Evolutionary conservation across 1,140 invertebrate genomes (phyloP), one percentile per base, ranked within the genome.

Genomic region (Caenorhabditis briggsae): DNA sequence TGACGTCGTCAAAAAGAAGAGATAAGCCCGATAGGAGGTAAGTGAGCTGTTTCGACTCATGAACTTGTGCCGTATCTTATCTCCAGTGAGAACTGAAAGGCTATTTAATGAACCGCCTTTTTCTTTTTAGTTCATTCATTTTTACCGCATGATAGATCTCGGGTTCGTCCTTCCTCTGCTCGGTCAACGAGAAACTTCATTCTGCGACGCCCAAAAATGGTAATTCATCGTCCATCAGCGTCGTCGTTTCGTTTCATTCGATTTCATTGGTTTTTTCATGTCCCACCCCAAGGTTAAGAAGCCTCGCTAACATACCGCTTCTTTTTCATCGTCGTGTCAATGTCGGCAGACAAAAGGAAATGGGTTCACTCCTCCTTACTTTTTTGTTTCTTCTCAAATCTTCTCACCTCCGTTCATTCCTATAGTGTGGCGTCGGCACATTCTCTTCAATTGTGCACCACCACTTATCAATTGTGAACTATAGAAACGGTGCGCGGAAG

Each of bases 241-340:
- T 50, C 46, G 43, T 61, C 70, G 33, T 33, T 33, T 33, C 33
- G 33, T 33, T 33, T 33, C 33, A 33, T 33, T 33, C 33, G 0
- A 46, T 50, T 50, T 50, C 70, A 78, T 78, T 78, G 46, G 70
- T 78, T 78, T 50, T 53, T 78, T 78, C 46, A 78, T 78, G 43
- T 20, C 70, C 46, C 11, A 50, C 46, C 18, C 23, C 70, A 78
- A 78, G 70, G 70, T 78, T 78, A 78, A 78, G 70, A 78, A 78
- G 46, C 43, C n/a, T 48, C 46, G 46, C 70, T 78, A 78, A 20
- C 70, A 43, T 78, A 78, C n/a, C 70, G 70, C 70, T 78, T 48
- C 65, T 74, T 78, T 78, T 78, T 50, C 46, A 14, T 9, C n/a
- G 20, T 50, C 46, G 70, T 78, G 70, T 78, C 70, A 78, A 78